A percentile compares a stretch with the other conserved stretches of the same genome.
Evolutionary conservation across 1,140 invertebrate species (phyloP).

Genomic region (Drosophila pachea): DNA sequence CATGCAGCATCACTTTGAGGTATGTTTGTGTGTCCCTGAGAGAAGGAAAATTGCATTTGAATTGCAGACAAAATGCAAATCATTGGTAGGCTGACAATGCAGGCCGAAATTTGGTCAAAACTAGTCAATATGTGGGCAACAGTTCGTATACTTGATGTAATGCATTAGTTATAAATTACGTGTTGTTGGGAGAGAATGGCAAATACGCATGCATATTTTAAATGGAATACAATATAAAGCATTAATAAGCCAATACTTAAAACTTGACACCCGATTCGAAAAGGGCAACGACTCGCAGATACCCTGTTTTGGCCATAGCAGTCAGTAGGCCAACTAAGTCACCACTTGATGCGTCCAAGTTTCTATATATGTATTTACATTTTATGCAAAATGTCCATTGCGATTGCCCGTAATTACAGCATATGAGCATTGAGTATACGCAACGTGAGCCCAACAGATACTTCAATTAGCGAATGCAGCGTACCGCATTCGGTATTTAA

Average conservation of each 20-base stretch:
- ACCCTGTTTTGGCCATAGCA: too few relatives aligned
- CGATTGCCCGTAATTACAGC: conserved; percentile 3
- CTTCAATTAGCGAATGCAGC: conserved; percentile 57
- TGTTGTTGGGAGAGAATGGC: background rate
- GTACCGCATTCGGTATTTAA: conserved; percentile 51
- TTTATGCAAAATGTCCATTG: background rate
- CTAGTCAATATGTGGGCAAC: conserved; percentile 17
- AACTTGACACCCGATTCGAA: background rate
- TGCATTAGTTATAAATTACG: conserved; percentile 10
- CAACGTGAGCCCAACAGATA: conserved; percentile 23
- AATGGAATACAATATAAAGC: conserved; percentile 27
- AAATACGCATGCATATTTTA: conserved; percentile 34
- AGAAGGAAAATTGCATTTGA: conserved; percentile 9
- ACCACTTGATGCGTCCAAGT: too few relatives aligned
- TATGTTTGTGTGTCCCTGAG: background rate
- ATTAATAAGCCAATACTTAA: background rate
- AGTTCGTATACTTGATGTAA: conserved; percentile 30
- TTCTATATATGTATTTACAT: too few relatives aligned
- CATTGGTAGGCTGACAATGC: conserved; percentile 20
- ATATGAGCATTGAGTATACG: conserved; percentile 50
- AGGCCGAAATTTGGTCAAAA: conserved; percentile 21
- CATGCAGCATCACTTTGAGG: background rate
- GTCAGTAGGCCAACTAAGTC: too few relatives aligned
- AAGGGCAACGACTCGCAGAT: background rate
- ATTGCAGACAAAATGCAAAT: conserved; percentile 1